These are phyloP conservation scores for Leucoptera coffeella DNA, from an alignment of 2,888 invertebrate species.

Conservation along the genomic window DNA sequence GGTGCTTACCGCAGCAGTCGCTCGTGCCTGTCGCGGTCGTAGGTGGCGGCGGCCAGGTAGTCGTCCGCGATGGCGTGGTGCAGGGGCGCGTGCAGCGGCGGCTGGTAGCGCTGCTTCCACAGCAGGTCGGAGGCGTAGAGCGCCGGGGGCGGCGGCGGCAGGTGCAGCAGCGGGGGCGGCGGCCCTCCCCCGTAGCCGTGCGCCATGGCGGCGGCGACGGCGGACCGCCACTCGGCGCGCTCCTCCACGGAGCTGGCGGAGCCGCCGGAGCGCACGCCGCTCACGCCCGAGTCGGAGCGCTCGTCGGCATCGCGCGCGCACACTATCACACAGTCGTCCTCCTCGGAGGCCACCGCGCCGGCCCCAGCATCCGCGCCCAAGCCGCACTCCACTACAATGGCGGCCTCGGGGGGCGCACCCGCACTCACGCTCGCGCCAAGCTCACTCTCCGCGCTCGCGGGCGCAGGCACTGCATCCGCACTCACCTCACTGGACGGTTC, in stretches of 20 bases:
- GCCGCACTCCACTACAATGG: slow-evolving; percentile 22
- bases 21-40: slow-evolving; percentile 62
- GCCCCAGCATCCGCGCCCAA: slow-evolving; percentile 43
- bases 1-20: slow-evolving; percentile 60
- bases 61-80: slow-evolving; percentile 47
- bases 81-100: slow-evolving; percentile 45
- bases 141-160: slow-evolving; percentile 42
- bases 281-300: slow-evolving; percentile 65
- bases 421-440: slow-evolving; percentile 27
- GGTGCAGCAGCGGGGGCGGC: slow-evolving; percentile 43
- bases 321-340: slow-evolving; percentile 62
- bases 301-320: slow-evolving; percentile 53
- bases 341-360: slow-evolving; percentile 53
- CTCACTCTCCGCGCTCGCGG: slow-evolving; percentile 3
- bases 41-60: slow-evolving; percentile 46
- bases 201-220: slow-evolving; percentile 56
- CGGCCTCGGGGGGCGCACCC: slow-evolving; percentile 45
- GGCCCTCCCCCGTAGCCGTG: slow-evolving; percentile 67
- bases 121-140: slow-evolving; percentile 51
- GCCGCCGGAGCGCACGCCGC: slow-evolving; percentile 65
- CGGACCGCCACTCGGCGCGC: slow-evolving; percentile 58
- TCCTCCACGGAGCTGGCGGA: slow-evolving; percentile 72
- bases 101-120: slow-evolving; percentile 57
- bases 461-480: slow-evolving; percentile 23
- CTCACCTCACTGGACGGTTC: slow-evolving; percentile 33